Evolutionary conservation across 2,797 vertebrate genomes (phyloP).

Genomic region (Poecilia wingei): DNA sequence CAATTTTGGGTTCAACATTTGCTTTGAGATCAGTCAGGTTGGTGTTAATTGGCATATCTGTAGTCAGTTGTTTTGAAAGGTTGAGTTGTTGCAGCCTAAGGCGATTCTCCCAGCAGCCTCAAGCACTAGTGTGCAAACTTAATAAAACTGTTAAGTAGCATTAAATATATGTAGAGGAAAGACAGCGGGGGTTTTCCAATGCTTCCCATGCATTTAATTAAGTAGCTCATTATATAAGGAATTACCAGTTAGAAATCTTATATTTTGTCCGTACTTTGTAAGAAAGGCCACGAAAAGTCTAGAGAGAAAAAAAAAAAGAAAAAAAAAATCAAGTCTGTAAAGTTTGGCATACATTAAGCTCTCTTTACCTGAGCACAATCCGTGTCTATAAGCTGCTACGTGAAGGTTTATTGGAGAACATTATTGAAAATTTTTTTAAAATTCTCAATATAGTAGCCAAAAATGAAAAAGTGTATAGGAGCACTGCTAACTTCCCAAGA

Average conservation of each 20-base stretch:
- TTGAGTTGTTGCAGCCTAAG: slow-evolving; percentile 9
- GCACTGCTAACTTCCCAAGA: not conserved
- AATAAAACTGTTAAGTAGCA: not conserved
- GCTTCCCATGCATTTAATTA: not conserved
- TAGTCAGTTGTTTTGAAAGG: slow-evolving; percentile 50
- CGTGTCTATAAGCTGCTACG: not conserved
- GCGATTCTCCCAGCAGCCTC: not conserved
- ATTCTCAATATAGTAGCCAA: not conserved
- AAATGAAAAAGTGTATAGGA: not conserved
- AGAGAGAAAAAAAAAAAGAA: not conserved
- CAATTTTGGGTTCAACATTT: not conserved
- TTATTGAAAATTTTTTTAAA: not conserved
- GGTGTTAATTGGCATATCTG: slow-evolving; percentile 24
- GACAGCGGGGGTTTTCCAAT: not conserved
- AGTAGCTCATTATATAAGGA: not conserved
- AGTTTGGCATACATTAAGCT: not conserved
- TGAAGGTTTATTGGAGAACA: not conserved
- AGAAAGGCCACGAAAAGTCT: not conserved
- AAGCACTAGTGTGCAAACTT: not conserved
- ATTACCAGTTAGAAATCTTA: not conserved
- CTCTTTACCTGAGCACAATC: not conserved
- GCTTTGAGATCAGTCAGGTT: not conserved
- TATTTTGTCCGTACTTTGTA: not conserved
- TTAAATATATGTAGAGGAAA: not conserved
- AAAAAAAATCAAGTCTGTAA: not conserved